A percentile compares a stretch with the other conserved stretches of the same genome.
phyloP scores from a whole-genome alignment of 2,888 invertebrate genomes.

The Xylota sylvarum region DNA sequence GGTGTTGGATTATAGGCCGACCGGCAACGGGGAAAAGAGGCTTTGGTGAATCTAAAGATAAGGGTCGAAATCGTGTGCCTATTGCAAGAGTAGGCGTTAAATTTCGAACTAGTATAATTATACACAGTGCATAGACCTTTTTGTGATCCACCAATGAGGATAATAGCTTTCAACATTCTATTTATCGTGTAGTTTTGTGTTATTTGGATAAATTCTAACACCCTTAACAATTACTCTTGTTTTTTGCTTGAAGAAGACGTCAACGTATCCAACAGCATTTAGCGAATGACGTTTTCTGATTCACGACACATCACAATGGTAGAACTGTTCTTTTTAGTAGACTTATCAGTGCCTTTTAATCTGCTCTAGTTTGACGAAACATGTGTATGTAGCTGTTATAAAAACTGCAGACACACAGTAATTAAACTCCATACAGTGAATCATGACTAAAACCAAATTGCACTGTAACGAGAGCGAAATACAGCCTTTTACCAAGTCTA shows the following conservation, averaged over 20 bases:
- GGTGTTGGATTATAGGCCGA: slow-evolving; percentile 97
- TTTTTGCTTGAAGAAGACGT: not conserved
- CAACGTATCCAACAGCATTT: slow-evolving; percentile 6
- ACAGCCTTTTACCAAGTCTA: too few species aligned
- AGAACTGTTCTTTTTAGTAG: slow-evolving; percentile 25
- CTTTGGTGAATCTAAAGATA: slow-evolving; percentile 98
- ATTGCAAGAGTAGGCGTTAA: not conserved
- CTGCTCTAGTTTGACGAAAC: too few species aligned
- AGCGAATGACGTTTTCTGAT: slow-evolving; percentile 21
- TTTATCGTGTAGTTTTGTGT: not conserved
- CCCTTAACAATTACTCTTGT: slow-evolving; percentile 12
- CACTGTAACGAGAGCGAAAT: too few species aligned
- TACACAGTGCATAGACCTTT: slow-evolving; percentile 89
- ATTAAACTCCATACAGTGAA: too few species aligned
- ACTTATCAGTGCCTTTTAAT: not conserved
- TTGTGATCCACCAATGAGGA: slow-evolving; percentile 96
- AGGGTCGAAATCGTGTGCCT: slow-evolving; percentile 98
- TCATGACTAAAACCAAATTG: too few species aligned
- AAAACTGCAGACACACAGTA: too few species aligned
- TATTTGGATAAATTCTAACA: slow-evolving; percentile 21
- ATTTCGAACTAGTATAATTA: slow-evolving; percentile 20
- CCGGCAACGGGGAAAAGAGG: slow-evolving; percentile 99
- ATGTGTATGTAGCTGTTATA: too few species aligned
- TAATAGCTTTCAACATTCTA: slow-evolving; percentile 92
- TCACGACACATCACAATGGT: slow-evolving; percentile 26